Conservation (phyloP, 2,113 vertebrate genomes). For the Morone chrysops region DNA sequence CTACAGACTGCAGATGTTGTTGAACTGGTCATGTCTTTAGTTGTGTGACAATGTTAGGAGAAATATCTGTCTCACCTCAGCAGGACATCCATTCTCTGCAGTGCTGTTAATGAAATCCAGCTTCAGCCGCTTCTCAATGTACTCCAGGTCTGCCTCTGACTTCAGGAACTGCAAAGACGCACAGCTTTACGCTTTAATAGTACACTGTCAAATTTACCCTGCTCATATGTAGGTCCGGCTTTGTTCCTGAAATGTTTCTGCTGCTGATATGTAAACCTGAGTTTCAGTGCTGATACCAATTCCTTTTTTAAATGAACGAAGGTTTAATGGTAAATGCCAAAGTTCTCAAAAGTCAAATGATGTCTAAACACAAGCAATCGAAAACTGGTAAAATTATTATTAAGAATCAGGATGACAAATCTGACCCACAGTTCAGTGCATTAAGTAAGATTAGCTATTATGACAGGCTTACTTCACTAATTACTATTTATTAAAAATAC, state of each 20-base stretch:
- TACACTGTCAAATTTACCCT: background rate
- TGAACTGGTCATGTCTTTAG: background rate
- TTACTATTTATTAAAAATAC: background rate
- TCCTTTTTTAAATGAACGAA: background rate
- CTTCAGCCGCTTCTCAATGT: slow-evolving; percentile 91
- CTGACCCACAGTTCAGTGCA: background rate
- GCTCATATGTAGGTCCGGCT: background rate
- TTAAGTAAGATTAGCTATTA: background rate
- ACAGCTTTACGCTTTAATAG: slow-evolving; percentile 15
- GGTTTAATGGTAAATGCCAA: background rate
- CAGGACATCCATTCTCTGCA: slow-evolving; percentile 74
- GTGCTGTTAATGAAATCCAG: slow-evolving; percentile 89
- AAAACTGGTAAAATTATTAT: background rate
- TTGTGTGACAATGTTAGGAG: background rate
- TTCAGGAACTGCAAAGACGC: slow-evolving; percentile 92
- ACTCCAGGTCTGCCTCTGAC: slow-evolving; percentile 93
- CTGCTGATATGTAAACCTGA: too few relatives aligned
- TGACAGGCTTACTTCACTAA: background rate
- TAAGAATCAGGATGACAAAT: background rate
- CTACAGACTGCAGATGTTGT: background rate
- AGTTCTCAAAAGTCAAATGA: background rate
- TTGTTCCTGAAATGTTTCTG: too few relatives aligned
- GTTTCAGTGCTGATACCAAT: background rate
- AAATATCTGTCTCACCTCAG: slow-evolving; percentile 81
- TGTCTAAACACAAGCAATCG: background rate